Percentiles rank a stretch among this genome's conserved stretches.
phyloP scores from a whole-genome alignment of 2,113 vertebrate genomes.

The Psilopsiagon aymara region DNA sequence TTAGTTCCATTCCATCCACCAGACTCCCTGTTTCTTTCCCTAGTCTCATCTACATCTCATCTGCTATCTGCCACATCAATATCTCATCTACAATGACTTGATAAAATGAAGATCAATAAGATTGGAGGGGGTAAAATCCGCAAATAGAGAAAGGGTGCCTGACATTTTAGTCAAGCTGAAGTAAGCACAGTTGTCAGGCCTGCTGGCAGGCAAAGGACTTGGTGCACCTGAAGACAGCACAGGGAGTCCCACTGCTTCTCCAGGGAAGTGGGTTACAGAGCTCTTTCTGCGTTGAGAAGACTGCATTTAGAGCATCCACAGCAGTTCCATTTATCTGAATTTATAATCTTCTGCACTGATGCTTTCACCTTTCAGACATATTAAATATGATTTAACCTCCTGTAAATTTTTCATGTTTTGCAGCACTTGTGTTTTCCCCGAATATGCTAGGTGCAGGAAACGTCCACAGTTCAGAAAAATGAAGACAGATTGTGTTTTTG shows the following conservation, averaged over 20 bases:
- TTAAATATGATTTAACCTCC: neutral
- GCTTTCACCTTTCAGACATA: neutral
- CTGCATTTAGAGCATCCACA: neutral
- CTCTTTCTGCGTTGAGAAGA: neutral
- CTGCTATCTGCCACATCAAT: fast-evolving
- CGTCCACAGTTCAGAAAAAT: neutral
- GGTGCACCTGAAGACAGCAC: neutral
- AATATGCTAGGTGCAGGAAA: neutral
- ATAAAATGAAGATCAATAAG: neutral
- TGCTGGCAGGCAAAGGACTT: neutral
- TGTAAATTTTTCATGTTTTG: neutral
- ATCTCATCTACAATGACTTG: neutral
- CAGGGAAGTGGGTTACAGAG: fast-evolving
- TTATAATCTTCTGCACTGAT: neutral
- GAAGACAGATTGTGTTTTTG: neutral
- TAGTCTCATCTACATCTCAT: fast-evolving
- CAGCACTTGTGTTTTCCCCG: neutral
- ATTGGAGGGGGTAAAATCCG: neutral
- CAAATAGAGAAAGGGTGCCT: neutral
- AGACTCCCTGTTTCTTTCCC: neutral
- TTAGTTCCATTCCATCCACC: neutral
- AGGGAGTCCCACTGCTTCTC: fast-evolving
- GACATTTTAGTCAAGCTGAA: neutral
- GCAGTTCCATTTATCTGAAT: neutral
- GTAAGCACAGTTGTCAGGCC: neutral